Evolutionary conservation across 2,797 vertebrate genomes (phyloP).

Genomic region (Sarcophilus harrisii): DNA sequence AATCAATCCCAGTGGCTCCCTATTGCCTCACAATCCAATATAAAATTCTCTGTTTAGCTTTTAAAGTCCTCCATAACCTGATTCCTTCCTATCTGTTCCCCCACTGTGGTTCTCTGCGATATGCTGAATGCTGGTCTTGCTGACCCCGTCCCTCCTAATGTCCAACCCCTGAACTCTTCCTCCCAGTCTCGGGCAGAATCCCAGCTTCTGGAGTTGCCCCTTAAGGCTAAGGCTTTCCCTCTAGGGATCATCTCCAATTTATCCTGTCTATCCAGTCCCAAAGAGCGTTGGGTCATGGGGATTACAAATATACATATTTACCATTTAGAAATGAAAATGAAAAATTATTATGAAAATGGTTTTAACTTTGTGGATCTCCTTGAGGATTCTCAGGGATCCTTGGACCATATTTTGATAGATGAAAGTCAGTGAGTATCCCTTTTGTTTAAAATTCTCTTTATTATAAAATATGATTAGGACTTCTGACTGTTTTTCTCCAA

Average conservation of each 20-base stretch:
- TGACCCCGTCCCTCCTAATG: not conserved
- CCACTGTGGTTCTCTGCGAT: too few species aligned
- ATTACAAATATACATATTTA: too few species aligned
- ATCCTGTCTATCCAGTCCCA: not conserved
- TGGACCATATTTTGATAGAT: too few species aligned
- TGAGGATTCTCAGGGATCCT: too few species aligned
- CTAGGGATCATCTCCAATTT: not conserved
- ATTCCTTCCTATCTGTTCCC: not conserved
- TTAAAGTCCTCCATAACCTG: not conserved
- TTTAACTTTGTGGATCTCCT: too few species aligned
- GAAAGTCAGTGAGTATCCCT: too few species aligned
- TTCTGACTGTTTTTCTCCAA: too few species aligned
- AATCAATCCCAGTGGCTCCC: not conserved
- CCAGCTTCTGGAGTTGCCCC: not conserved
- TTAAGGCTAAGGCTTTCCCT: not conserved
- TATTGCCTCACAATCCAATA: not conserved
- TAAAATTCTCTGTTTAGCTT: not conserved
- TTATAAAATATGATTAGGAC: too few species aligned
- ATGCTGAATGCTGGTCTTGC: not conserved
- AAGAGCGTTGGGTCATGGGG: too few species aligned
- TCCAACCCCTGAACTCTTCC: not conserved
- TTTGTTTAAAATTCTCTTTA: too few species aligned
- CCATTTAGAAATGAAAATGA: too few species aligned
- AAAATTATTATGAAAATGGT: too few species aligned
- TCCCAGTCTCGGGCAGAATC: not conserved